Evolutionary conservation across 2,797 vertebrate species (phyloP).

Genomic region (Sebastes taczanowskii): DNA sequence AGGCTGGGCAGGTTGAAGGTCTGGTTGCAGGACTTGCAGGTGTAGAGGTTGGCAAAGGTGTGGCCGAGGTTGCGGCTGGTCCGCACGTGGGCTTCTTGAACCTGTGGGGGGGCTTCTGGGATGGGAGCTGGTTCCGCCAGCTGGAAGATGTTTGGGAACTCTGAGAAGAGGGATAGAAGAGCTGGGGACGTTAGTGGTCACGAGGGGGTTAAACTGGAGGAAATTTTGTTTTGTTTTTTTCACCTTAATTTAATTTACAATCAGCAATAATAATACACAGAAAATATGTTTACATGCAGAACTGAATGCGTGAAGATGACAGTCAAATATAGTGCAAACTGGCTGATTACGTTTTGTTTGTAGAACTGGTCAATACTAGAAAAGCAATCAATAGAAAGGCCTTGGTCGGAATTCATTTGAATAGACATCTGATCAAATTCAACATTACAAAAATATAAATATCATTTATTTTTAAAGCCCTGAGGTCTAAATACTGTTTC

Average conservation of each 20-base stretch:
- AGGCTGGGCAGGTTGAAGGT: slow-evolving; percentile 69
- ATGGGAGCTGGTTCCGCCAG: slow-evolving; percentile 40
- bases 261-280: not conserved
- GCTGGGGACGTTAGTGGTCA: slow-evolving; percentile 11
- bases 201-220: not conserved
- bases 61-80: slow-evolving; percentile 18
- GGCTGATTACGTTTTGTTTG: not conserved
- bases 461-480: not conserved
- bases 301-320: not conserved
- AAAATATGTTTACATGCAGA: not conserved
- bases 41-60: not conserved
- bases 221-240: not conserved
- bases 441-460: too few relatives aligned
- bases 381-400: not conserved
- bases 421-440: not conserved
- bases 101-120: slow-evolving; percentile 35
- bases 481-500: not conserved
- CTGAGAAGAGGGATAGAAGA: slow-evolving; percentile 43
- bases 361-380: not conserved
- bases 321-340: not conserved
- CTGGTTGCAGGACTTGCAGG: slow-evolving; percentile 76
- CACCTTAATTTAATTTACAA: not conserved
- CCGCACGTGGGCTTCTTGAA: slow-evolving; percentile 51
- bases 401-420: not conserved
- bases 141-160: slow-evolving; percentile 63